phyloP scores from a whole-genome alignment of 2,113 vertebrate genomes.

The Neoarius graeffei region DNA sequence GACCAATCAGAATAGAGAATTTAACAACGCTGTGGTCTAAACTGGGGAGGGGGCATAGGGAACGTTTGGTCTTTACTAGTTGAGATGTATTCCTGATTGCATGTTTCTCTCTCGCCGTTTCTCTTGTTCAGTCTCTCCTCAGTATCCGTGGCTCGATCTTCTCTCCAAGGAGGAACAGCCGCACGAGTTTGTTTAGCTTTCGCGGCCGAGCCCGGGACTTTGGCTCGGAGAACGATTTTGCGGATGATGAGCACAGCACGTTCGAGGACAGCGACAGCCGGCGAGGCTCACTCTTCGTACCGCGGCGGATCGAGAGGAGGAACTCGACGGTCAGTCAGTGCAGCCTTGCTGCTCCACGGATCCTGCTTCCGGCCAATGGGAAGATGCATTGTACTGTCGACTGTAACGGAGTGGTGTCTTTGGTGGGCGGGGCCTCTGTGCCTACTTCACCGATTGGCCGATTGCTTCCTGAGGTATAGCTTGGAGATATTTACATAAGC shows the following conservation, averaged over 20 bases:
- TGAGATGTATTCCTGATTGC: no score
- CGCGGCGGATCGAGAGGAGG: conserved; percentile 82
- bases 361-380: conserved; percentile 85
- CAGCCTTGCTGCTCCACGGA: conserved; percentile 80
- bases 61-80: no score
- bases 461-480: conserved; percentile 87
- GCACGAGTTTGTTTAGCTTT: conserved; percentile 90
- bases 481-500: conserved; percentile 25
- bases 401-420: conserved; percentile 94
- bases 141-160: conserved; percentile 90
- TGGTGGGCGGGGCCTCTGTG: conserved; percentile 85
- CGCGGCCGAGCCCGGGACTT: conserved; percentile 84
- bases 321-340: conserved; percentile 89
- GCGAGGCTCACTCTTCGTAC: conserved; percentile 90
- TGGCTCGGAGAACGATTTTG: conserved; percentile 95
- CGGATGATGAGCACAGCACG: conserved; percentile 94
- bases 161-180: conserved; percentile 87
- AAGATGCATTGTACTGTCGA: conserved; percentile 97
- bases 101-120: neutral
- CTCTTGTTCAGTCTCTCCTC: conserved; percentile 79
- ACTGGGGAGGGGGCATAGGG: neutral
- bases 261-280: conserved; percentile 94
- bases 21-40: neutral
- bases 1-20: neutral
- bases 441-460: conserved; percentile 85